Evolutionary conservation across 2,888 invertebrate species (phyloP), one percentile per base, ranked within the genome.

Genomic region (Matsumyia berberina): DNA sequence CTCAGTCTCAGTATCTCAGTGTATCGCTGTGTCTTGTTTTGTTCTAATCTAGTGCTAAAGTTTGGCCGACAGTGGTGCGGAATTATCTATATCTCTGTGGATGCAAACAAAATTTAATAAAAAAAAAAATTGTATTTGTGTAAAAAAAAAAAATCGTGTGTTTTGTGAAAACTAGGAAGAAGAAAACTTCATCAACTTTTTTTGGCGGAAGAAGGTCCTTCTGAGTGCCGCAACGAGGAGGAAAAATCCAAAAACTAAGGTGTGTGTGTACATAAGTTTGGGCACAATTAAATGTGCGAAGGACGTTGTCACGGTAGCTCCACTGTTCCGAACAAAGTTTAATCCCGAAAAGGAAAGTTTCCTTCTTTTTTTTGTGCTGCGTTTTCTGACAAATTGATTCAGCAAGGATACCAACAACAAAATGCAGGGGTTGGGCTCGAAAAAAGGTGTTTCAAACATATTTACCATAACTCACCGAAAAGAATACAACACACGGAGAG

Each of bases 351-450:
- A 66, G 19, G 44, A 60, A 72, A 66, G 44, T 77, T 73, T 19
- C 44, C 31, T 35, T 29, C 37, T 37, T 77, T 49, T 67, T 39
- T 62, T 33, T 37, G 19, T 57, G 7, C 8, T 51, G 31, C 9
- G 17, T 66, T 44, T 44, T 55, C 62, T 66, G 66, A 73, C 67
- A 83, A 78, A 83, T 83, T 82, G 62, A 67, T 73, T 78, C 73
- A 62, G 37, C 82, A 78, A 83, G 82, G 72, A 78, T 78, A 24
- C 19, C 15, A 49, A 62, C 9, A 35, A 31, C 24, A 51, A 9
- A 19, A 46, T n/a, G 0, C 9, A 35, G 37, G 31, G 74, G 7
- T 9, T 31, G 42, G 42, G 9, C 29, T n/a, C 33, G 11, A 17
- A 42, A 46, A 42, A 74, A 69, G 39, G 58, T 44, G 62, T 53